Evolutionary conservation across 2,888 invertebrate species (phyloP), one percentile per base, ranked within the genome.

Genomic region (Dexiosoma caninum): DNA sequence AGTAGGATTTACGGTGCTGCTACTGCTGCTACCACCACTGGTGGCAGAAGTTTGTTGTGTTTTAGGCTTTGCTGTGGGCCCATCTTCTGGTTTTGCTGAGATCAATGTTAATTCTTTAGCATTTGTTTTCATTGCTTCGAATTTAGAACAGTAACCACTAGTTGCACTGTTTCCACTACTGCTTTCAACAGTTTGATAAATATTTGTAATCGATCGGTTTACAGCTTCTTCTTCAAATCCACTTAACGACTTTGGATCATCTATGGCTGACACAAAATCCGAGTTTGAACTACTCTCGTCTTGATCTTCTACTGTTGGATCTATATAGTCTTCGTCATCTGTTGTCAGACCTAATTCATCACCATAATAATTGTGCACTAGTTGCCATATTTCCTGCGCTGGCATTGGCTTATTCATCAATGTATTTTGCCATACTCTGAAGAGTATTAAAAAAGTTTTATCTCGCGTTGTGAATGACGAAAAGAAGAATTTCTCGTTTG

Each of bases 381-480:
- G 95, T 90, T 95, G 94, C 96, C 96, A 96, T 90, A 96, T 93
- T 91, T 97, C 96, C 88, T 95, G 94, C 80, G 93, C 93, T 85
- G 93, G 92, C 93, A 96, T 94, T 57, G 94, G 95, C 92, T 97
- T 95, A 90, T 96, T 96, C 93, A 97, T 94, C 82, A 98, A 93
- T 78, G 96, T 96, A 92, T 97, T 97, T 92, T 98, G 98, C 98
- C 98, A 98, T 84, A 98, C 94, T 85, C 97, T 92, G 92, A 98
- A 97, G 89, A 99, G 93, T 95, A 98, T 97, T 88, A 97, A 93
- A 92, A 96, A 98, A 0, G 97, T 95, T 90, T 98, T 98, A 91
- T 99, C 98, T 51, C 98, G 92, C 12, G 97, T 94, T 2, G 96
- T 95, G 91, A 99, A 98, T 44, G 98, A 98, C 23, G 98, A 96